These are phyloP conservation scores for Platysteira castanea DNA, from an alignment of 2,113 vertebrate genomes.

Conservation along the genomic window DNA sequence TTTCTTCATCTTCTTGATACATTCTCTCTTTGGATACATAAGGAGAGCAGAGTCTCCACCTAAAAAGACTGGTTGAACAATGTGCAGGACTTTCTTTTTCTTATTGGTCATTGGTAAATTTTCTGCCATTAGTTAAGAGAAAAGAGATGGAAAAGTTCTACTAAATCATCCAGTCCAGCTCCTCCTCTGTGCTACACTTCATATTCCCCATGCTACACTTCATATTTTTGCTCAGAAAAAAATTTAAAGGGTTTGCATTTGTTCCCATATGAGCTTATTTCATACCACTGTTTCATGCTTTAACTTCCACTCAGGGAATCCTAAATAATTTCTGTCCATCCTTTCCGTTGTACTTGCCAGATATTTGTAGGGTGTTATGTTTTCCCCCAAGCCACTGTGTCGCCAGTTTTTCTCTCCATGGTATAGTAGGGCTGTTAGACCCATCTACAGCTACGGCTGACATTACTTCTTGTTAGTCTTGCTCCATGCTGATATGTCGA, in stretches of 20 bases:
- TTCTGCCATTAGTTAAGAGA: background rate
- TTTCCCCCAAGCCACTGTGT: slow-evolving; percentile 29
- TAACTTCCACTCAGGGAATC: slow-evolving; percentile 37
- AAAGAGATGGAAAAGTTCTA: slow-evolving; percentile 14
- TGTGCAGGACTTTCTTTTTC: background rate
- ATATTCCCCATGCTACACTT: slow-evolving; percentile 19
- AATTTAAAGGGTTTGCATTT: background rate
- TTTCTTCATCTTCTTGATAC: background rate
- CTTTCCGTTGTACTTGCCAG: slow-evolving; percentile 39
- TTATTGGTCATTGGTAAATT: background rate
- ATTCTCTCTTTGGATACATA: background rate
- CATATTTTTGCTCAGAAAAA: slow-evolving; percentile 46
- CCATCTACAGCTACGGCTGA: background rate
- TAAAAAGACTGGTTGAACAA: background rate
- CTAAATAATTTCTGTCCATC: slow-evolving; percentile 33
- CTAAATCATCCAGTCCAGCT: background rate
- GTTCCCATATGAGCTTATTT: slow-evolving; percentile 27
- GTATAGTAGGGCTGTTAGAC: background rate
- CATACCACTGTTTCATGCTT: slow-evolving; percentile 11
- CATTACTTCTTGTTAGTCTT: background rate
- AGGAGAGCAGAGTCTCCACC: background rate
- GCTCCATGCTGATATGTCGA: background rate
- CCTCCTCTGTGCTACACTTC: background rate
- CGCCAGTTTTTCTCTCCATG: background rate
- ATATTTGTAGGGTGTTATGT: slow-evolving; percentile 50